phyloP scores from a whole-genome alignment of 2,113 vertebrate species.

The Phalacrocorax pelagicus region DNA sequence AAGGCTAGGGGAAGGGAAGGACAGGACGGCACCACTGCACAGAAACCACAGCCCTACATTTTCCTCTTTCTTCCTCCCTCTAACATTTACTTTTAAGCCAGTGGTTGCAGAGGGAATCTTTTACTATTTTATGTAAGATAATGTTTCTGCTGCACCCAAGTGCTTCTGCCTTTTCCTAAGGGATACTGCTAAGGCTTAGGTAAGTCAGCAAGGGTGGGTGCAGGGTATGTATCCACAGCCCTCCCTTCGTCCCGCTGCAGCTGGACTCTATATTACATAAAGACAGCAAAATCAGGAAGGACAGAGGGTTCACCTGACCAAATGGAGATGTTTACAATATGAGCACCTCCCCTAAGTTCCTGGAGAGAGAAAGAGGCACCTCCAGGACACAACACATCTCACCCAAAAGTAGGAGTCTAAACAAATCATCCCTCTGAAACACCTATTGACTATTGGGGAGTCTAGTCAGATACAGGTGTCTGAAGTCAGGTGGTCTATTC shows the following conservation, averaged over 20 bases:
- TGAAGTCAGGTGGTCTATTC: neutral
- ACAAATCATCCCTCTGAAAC: neutral
- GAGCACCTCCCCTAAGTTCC: neutral
- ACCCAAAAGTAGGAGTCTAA: neutral
- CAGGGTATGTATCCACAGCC: neutral
- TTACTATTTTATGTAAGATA: neutral
- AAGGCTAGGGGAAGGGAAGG: neutral
- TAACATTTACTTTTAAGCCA: neutral
- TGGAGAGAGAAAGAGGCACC: neutral
- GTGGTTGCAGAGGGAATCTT: neutral
- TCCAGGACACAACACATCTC: neutral
- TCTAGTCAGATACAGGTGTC: neutral
- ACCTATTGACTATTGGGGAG: neutral
- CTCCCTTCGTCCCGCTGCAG: neutral
- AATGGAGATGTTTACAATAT: fast-evolving
- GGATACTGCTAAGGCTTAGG: neutral
- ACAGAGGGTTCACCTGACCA: neutral
- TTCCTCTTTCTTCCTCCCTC: neutral
- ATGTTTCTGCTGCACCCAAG: neutral
- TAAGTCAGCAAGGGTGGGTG: neutral
- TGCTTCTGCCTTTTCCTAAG: neutral
- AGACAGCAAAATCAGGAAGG: neutral
- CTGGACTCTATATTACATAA: neutral
- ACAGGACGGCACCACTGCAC: neutral
- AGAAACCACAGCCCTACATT: neutral